Conservation (phyloP, 2,113 vertebrate genomes). For the Galeopterus variegatus region DNA sequence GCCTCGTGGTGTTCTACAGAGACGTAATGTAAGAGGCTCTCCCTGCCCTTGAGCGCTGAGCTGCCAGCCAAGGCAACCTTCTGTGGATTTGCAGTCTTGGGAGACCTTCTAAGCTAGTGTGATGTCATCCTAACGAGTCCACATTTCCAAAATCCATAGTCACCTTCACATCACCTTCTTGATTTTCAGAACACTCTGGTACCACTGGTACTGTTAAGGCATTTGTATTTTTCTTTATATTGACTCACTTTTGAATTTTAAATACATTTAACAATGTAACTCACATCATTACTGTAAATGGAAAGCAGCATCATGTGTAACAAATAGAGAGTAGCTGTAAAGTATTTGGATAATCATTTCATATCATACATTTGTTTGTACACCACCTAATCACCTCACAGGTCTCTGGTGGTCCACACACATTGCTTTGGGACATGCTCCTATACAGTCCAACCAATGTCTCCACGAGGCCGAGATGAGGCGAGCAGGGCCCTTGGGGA, state of each 20-base stretch:
- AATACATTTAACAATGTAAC: background rate
- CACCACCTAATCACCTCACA: too few species aligned
- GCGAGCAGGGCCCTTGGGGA: background rate
- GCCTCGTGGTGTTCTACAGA: background rate
- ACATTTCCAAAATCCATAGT: background rate
- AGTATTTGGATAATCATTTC: background rate
- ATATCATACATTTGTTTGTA: background rate
- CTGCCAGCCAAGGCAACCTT: background rate
- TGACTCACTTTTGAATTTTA: conserved; percentile 16
- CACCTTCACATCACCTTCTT: background rate
- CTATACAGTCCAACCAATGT: background rate
- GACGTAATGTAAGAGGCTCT: background rate
- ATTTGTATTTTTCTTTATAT: background rate
- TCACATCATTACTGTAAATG: background rate
- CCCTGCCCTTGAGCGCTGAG: background rate
- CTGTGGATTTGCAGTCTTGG: background rate
- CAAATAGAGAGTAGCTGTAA: background rate
- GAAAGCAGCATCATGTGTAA: background rate
- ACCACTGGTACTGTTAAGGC: background rate
- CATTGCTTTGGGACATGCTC: background rate
- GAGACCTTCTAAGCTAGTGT: background rate
- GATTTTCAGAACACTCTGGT: background rate
- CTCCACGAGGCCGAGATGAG: background rate
- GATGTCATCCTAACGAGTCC: background rate
- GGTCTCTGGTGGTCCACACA: background rate